Evolutionary conservation across 2,888 invertebrate species (phyloP).

Genomic region (Halictus quadricinctus): DNA sequence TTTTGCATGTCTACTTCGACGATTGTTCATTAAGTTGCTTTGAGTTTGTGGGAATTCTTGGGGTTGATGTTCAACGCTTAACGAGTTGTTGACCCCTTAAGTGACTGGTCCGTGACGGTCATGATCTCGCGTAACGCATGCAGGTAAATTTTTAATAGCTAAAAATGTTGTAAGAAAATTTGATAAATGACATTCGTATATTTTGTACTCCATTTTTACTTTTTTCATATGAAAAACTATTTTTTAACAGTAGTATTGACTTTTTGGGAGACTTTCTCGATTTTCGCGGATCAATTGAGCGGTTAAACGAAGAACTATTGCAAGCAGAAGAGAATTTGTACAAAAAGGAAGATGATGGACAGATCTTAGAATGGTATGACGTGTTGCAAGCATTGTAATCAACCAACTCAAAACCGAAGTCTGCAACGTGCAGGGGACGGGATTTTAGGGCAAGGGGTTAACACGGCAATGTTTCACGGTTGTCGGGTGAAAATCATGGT

Average conservation of each 20-base stretch:
- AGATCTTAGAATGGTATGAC: no score
- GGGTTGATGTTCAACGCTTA: background rate
- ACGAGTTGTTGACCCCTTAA: no score
- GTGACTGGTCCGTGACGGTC: no score
- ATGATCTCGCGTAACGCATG: no score
- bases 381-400: no score
- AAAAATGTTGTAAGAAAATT: background rate
- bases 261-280: background rate
- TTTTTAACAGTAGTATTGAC: background rate
- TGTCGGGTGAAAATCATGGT: constrained; percentile 64
- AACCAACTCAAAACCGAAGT: background rate
- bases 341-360: background rate
- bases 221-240: background rate
- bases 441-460: constrained; percentile 10
- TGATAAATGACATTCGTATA: background rate
- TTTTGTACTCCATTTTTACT: background rate
- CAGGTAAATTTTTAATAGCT: no score
- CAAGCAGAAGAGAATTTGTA: no score
- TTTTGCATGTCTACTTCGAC: background rate
- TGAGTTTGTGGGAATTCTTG: background rate
- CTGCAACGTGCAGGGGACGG: background rate
- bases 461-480: constrained; percentile 68
- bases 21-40: background rate
- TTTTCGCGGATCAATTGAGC: background rate
- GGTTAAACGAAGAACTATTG: no score